Conservation (phyloP, 2,113 vertebrate species). For the Baryphthengus martii region DNA sequence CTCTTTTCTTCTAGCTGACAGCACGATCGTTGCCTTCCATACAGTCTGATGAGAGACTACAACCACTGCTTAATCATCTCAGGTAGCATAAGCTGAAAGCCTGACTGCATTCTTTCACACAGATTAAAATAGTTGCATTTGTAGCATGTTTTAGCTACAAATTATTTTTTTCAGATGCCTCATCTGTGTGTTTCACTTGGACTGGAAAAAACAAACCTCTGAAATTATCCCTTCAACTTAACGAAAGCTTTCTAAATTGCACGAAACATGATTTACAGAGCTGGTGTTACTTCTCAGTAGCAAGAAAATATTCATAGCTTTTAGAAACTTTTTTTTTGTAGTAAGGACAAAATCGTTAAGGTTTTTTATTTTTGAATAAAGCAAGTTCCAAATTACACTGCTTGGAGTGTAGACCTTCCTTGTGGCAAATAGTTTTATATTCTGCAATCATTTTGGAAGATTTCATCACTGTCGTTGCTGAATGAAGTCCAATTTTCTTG, state of each 20-base stretch:
- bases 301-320: neutral
- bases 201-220: neutral
- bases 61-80: constrained; percentile 93
- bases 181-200: neutral
- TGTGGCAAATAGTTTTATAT: neutral
- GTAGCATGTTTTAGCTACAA: neutral
- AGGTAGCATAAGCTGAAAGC: constrained; percentile 78
- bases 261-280: neutral
- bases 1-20: constrained; percentile 82
- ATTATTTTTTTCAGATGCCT: neutral
- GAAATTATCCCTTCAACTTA: neutral
- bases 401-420: neutral
- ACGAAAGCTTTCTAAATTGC: neutral
- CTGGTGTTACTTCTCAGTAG: neutral
- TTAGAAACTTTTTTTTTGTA: neutral
- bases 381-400: neutral
- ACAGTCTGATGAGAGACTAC: constrained; percentile 95
- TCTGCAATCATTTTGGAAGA: neutral
- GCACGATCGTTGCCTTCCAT: constrained; percentile 88
- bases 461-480: neutral
- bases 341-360: neutral
- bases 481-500: neutral
- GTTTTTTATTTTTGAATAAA: neutral
- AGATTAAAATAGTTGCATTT: neutral
- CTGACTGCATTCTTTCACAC: neutral